Evolutionary conservation across 2,888 invertebrate species (phyloP).

Genomic region (Colostygia pectinataria): DNA sequence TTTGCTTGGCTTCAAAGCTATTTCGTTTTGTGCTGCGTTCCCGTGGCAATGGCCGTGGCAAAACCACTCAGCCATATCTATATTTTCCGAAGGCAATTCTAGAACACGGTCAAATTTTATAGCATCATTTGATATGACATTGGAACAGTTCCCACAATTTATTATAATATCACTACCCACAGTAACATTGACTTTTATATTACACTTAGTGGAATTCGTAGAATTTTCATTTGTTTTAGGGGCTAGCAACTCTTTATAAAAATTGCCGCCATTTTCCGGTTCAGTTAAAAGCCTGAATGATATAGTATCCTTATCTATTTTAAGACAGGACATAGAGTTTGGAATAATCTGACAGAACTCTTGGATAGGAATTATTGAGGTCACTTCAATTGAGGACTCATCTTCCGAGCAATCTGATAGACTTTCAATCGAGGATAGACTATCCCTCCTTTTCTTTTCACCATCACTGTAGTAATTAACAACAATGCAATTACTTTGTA

Average conservation of each 20-base stretch:
- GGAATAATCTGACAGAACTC: constrained; percentile 75
- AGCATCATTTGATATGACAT: constrained; percentile 69
- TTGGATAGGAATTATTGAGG: constrained; percentile 61
- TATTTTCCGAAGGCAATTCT: constrained; percentile 83
- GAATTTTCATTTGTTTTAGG: constrained; percentile 25
- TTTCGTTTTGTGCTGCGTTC: constrained; percentile 37
- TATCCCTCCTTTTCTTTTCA: constrained; percentile 59
- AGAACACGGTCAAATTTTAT: constrained; percentile 82
- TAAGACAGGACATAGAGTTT: constrained; percentile 77
- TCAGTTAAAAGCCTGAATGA: constrained; percentile 77
- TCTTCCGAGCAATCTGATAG: constrained; percentile 74
- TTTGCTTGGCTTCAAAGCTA: constrained; percentile 69
- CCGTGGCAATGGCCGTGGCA: constrained; percentile 81
- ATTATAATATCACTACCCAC: constrained; percentile 56
- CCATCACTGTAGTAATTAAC: constrained; percentile 67
- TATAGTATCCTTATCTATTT: constrained; percentile 71
- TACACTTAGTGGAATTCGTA: constrained; percentile 38
- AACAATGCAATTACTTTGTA: constrained; percentile 71
- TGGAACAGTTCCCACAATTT: constrained; percentile 67
- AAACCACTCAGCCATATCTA: constrained; percentile 86
- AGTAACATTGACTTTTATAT: constrained; percentile 59
- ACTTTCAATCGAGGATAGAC: constrained; percentile 75
- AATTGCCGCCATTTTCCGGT: constrained; percentile 71
- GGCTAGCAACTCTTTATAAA: constrained; percentile 69
- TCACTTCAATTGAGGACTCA: constrained; percentile 52